Percentiles rank a stretch among this genome's conserved stretches.
Evolutionary conservation across 2,888 invertebrate genomes (phyloP).

Genomic region (Sylvicola fuscatus): DNA sequence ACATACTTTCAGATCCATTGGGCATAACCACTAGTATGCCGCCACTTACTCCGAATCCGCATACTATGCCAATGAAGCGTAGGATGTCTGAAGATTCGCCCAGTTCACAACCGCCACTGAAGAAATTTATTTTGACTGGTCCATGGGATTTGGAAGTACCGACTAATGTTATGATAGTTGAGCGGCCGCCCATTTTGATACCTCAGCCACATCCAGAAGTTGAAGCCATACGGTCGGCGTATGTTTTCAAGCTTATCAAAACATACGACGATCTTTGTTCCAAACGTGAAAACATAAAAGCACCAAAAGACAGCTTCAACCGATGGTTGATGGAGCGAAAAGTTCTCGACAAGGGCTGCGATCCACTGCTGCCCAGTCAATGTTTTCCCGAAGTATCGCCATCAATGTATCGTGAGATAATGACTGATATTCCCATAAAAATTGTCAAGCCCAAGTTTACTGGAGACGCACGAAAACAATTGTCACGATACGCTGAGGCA

Average conservation of each 20-base stretch:
- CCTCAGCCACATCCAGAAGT: constrained; percentile 90
- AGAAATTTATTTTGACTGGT: constrained; percentile 72
- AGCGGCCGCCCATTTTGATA: constrained; percentile 62
- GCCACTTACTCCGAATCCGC: constrained; percentile 17
- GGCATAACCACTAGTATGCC: constrained; percentile 42
- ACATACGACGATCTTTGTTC: constrained; percentile 90
- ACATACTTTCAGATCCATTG: constrained; percentile 80
- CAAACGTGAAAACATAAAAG: constrained; percentile 80
- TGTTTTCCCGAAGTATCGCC: constrained; percentile 84
- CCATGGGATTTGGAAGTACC: constrained; percentile 91
- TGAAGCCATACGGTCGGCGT: constrained; percentile 65
- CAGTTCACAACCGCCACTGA: constrained; percentile 45
- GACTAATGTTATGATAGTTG: constrained; percentile 66
- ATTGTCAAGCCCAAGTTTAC: constrained; percentile 89
- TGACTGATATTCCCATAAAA: constrained; percentile 95
- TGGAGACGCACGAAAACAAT: constrained; percentile 84
- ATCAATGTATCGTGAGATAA: constrained; percentile 92
- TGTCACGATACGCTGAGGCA: constrained; percentile 86
- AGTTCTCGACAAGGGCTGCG: constrained; percentile 72
- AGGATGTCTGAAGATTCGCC: constrained; percentile 53
- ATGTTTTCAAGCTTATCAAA: constrained; percentile 66
- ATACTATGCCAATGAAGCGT: constrained; percentile 36
- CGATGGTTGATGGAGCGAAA: constrained; percentile 93
- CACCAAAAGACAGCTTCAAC: constrained; percentile 90
- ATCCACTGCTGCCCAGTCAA: constrained; percentile 78